phyloP scores from a whole-genome alignment of 2,888 invertebrate genomes.

The Apotomis betuletana region DNA sequence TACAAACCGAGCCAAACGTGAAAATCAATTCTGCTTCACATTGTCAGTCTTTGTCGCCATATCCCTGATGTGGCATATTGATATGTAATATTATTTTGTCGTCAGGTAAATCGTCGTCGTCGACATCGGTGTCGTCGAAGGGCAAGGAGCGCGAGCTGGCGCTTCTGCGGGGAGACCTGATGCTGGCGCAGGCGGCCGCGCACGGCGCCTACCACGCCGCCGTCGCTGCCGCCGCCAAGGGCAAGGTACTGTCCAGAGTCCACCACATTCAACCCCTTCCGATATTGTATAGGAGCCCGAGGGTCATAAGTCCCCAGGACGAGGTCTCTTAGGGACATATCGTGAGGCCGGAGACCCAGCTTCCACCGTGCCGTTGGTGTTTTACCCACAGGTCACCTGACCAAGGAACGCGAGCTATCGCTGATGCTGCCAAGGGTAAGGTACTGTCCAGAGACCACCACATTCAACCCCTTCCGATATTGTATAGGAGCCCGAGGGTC shows the following conservation, averaged over 20 bases:
- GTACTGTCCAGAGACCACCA: too few relatives aligned
- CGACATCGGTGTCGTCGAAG: conserved; percentile 59
- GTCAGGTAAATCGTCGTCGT: conserved; percentile 56
- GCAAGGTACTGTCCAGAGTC: conserved; percentile 59
- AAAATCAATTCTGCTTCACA: too few relatives aligned
- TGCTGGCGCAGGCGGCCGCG: conserved; percentile 79
- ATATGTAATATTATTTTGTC: background rate
- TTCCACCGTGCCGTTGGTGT: too few relatives aligned
- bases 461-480: background rate
- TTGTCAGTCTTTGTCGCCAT: too few relatives aligned
- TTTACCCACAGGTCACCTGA: too few relatives aligned
- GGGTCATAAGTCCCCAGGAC: too few relatives aligned
- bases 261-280: background rate
- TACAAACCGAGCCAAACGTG: too few relatives aligned
- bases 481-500: too few relatives aligned
- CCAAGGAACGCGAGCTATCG: background rate
- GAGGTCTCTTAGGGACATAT: too few relatives aligned
- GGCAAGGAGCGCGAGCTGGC: conserved; percentile 77
- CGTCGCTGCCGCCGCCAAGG: conserved; percentile 75
- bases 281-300: background rate
- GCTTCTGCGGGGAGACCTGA: conserved; percentile 72
- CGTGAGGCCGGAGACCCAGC: too few relatives aligned
- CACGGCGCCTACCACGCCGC: conserved; percentile 81
- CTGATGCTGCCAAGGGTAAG: too few relatives aligned
- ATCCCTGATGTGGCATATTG: background rate